Evolutionary conservation across 2,113 vertebrate genomes (phyloP), one percentile per base, ranked within the genome.

Genomic region (Pyrgilauda ruficollis): DNA sequence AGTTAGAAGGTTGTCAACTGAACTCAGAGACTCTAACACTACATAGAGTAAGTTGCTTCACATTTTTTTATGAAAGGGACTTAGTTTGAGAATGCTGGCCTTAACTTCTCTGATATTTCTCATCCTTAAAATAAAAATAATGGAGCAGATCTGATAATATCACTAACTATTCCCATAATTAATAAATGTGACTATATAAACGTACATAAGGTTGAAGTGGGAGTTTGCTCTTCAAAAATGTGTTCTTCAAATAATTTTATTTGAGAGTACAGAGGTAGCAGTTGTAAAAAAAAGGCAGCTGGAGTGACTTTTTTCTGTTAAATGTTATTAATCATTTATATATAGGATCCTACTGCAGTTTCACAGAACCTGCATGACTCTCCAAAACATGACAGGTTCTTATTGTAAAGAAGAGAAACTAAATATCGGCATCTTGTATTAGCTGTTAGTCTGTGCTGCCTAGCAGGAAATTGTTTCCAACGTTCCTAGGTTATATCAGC

Each of bases 51-150:
- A 69, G 13, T 19, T 37, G 7, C 3, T 82, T 76, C 24, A 17
- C 2, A 0, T 0, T 35, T 63, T 68, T 74, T 67, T 26, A 22
- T 27, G 3, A 47, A 67, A 67, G 5, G 0, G 1, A 43, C 1
- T 41, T 87, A 70, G 9, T 78, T 81, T 53, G 20, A 84, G 90
- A 89, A 75, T 63, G 1, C 7, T 66, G 3, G 9, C 8, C 26
- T 62, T 56, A 53, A n/a, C 9, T 86, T 18, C 8, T 66, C 26
- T 78, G 10, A 31, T 77, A 80, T 11, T 81, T 9, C 10, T 74
- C 5, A 46, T 16, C 13, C 41, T 55, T 72, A 35, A 69, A 77
- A 70, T 49, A 59, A 35, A 80, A 77, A 27, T n/a, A 67, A 47
- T 50, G 15, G 16, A 23, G 14, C 63, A 46, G 7, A 52, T 74